phyloP scores from a whole-genome alignment of 1,140 invertebrate genomes.

The Drosophila paulistorum region DNA sequence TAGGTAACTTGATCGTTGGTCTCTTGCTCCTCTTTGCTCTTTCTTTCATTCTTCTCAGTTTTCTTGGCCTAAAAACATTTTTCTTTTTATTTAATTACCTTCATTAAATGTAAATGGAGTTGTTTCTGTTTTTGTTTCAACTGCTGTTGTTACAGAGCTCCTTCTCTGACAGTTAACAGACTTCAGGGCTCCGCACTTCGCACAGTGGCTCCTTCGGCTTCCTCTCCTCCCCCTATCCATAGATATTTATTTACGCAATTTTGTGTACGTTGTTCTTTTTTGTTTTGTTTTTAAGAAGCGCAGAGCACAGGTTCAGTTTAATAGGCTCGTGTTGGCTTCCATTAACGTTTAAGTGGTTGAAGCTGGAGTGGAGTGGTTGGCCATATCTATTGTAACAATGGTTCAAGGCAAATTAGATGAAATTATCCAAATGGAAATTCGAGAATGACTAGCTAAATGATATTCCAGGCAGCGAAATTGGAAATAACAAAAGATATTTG shows the following conservation, averaged over 20 bases:
- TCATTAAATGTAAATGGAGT: constrained; percentile 77
- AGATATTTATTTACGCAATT: constrained; percentile 29
- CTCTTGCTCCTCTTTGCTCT: neutral
- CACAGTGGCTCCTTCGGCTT: neutral
- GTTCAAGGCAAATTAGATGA: constrained; percentile 14
- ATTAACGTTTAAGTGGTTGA: constrained; percentile 1
- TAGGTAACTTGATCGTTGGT: constrained; percentile 21
- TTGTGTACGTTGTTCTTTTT: neutral
- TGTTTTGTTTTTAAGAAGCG: neutral
- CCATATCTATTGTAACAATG: neutral
- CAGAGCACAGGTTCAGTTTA: neutral
- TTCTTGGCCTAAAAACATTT: constrained; percentile 43
- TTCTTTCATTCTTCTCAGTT: constrained; percentile 1
- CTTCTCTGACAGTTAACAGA: constrained; percentile 48
- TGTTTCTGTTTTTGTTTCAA: constrained; percentile 43
- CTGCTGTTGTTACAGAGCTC: constrained; percentile 32
- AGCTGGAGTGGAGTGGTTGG: neutral
- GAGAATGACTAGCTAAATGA: neutral
- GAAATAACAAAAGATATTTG: too few relatives aligned
- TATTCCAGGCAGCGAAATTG: neutral
- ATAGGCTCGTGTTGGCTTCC: constrained; percentile 13
- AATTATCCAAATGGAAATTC: constrained; percentile 17
- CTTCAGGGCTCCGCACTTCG: neutral
- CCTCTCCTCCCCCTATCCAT: neutral
- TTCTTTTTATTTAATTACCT: constrained; percentile 72